These are phyloP conservation scores for Scaptomyza tumidula DNA, from an alignment of 2,888 invertebrate genomes.

Conservation along the genomic window DNA sequence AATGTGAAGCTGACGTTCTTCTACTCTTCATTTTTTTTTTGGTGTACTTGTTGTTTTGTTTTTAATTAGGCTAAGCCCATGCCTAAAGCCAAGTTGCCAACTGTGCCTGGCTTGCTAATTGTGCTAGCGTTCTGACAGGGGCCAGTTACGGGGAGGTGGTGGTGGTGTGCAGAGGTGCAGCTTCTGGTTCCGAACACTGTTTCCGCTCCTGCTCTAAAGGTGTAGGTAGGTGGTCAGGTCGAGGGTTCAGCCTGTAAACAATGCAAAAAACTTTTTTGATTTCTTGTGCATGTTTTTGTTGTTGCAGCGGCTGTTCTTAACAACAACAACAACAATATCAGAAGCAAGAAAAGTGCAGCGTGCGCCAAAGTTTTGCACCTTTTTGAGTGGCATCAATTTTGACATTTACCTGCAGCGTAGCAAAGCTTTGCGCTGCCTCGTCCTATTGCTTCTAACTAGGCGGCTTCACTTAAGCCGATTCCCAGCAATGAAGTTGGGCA, in stretches of 20 bases:
- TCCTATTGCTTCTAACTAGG: conserved; percentile 30
- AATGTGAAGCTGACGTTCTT: conserved; percentile 63
- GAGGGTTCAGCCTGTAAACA: conserved; percentile 38
- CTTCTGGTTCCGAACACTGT: conserved; percentile 26
- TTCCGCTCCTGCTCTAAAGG: conserved; percentile 27
- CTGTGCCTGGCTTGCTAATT: conserved; percentile 68
- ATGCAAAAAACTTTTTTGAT: conserved; percentile 44
- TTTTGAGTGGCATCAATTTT: conserved; percentile 82
- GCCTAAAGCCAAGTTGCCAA: conserved; percentile 67
- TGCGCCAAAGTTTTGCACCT: conserved; percentile 59
- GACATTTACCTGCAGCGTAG: conserved; percentile 82
- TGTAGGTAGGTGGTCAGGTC: conserved; percentile 31
- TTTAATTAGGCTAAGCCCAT: conserved; percentile 79
- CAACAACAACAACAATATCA: conserved; percentile 30
- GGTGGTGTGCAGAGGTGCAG: neutral
- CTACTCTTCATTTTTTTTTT: conserved; percentile 40
- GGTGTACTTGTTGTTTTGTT: conserved; percentile 22
- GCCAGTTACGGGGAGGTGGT: neutral
- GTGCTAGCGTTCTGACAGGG: conserved; percentile 18
- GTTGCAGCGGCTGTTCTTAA: conserved; percentile 39
- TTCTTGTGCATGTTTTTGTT: conserved; percentile 20
- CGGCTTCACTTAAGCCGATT: conserved; percentile 62
- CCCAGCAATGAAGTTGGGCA: conserved; percentile 39
- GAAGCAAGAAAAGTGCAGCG: conserved; percentile 30
- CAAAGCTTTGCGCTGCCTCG: conserved; percentile 56